Percentiles rank a stretch among this genome's conserved stretches.
Evolutionary conservation across 2,888 invertebrate genomes (phyloP).

Genomic region (Metacarcinus magister): DNA sequence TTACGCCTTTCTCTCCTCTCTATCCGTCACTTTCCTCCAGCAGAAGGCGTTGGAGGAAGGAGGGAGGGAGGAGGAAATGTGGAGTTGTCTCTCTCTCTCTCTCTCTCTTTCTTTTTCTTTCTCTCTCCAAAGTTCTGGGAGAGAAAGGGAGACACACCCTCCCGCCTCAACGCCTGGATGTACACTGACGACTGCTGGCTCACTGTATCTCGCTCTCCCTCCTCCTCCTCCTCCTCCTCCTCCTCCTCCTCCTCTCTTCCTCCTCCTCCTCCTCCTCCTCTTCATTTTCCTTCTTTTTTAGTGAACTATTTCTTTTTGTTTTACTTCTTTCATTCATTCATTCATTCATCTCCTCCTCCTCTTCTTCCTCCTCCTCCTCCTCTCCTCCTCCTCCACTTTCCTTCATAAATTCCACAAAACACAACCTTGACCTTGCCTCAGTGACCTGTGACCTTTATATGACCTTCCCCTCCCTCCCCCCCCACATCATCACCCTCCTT

Average conservation of each 20-base stretch:
- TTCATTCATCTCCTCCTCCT: background rate
- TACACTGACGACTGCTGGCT: slow-evolving; percentile 39
- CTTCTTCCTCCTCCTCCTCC: background rate
- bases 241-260: background rate
- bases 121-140: background rate
- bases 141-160: background rate
- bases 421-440: background rate
- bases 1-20: background rate
- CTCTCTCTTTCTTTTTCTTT: background rate
- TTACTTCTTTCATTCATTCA: background rate
- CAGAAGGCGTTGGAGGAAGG: background rate
- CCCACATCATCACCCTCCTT: background rate
- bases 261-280: background rate
- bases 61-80: background rate
- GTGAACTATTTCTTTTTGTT: background rate
- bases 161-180: background rate
- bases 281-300: background rate
- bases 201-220: background rate
- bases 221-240: background rate
- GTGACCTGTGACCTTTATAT: background rate
- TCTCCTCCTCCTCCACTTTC: background rate
- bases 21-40: background rate
- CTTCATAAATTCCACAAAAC: background rate
- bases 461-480: background rate
- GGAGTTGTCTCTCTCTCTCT: too few relatives aligned